Evolutionary conservation across 2,113 vertebrate genomes (phyloP).

Genomic region (Chunga burmeisteri): DNA sequence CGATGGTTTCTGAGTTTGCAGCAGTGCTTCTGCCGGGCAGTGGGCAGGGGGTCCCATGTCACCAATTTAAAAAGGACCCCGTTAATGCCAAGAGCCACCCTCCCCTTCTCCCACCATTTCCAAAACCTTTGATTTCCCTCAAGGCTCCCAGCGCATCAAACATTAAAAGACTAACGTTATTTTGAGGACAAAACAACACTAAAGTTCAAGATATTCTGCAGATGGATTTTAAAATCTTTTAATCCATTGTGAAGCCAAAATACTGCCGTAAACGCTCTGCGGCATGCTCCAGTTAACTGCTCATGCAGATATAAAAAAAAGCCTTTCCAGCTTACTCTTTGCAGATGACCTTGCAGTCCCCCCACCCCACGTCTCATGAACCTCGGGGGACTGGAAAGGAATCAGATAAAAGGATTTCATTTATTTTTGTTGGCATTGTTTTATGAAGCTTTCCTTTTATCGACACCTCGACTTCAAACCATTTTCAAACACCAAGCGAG

Average conservation of each 20-base stretch:
- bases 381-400: neutral
- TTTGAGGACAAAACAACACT: neutral
- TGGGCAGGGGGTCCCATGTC: neutral
- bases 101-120: neutral
- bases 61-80: neutral
- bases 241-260: slow-evolving; percentile 33
- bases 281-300: slow-evolving; percentile 33
- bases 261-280: neutral
- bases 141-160: neutral
- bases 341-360: slow-evolving; percentile 47
- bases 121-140: neutral
- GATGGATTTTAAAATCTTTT: slow-evolving; percentile 21
- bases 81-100: neutral
- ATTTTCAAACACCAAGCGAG: neutral
- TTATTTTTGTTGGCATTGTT: slow-evolving; percentile 26
- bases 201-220: slow-evolving; percentile 35
- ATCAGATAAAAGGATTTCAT: slow-evolving; percentile 33
- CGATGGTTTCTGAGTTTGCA: neutral
- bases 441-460: slow-evolving; percentile 24
- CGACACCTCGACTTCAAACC: slow-evolving; percentile 7
- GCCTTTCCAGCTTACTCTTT: slow-evolving; percentile 14
- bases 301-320: slow-evolving; percentile 8
- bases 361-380: neutral
- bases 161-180: neutral
- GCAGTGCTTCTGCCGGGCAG: neutral